Evolutionary conservation across 2,888 invertebrate genomes (phyloP).

Genomic region (Microchrysa polita): DNA sequence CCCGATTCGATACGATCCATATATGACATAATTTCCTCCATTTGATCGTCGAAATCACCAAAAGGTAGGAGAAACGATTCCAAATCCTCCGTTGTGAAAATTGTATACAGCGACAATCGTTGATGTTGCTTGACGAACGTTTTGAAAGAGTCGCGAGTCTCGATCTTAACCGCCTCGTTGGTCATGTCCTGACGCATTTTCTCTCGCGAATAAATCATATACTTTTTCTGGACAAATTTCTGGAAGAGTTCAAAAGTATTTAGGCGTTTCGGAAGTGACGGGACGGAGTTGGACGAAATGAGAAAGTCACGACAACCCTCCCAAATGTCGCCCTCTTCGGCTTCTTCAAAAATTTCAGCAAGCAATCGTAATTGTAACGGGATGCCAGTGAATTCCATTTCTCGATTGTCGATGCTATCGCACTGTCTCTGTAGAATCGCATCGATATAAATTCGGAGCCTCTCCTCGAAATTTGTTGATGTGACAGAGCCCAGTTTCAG

Average conservation of each 20-base stretch:
- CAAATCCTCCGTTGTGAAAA: background rate
- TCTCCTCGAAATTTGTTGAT: background rate
- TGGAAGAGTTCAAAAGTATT: conserved; percentile 12
- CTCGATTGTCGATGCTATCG: background rate
- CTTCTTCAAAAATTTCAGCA: conserved; percentile 29
- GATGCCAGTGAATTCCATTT: conserved; percentile 16
- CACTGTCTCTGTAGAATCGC: conserved; percentile 14
- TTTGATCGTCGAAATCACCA: background rate
- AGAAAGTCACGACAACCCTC: background rate
- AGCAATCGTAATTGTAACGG: conserved; percentile 31
- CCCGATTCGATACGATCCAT: conserved; percentile 9
- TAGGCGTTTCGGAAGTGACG: conserved; percentile 10
- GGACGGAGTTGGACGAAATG: background rate
- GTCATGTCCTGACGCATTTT: conserved; percentile 33
- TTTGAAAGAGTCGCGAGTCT: conserved; percentile 21
- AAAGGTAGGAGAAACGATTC: background rate
- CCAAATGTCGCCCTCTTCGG: background rate
- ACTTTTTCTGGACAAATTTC: conserved; percentile 31
- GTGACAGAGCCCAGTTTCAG: background rate
- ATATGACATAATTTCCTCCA: background rate
- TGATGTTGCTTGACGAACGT: conserved; percentile 17
- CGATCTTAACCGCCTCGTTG: conserved; percentile 12
- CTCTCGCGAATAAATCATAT: conserved; percentile 24
- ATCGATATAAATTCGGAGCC: background rate
- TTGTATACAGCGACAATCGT: conserved; percentile 8